Evolutionary conservation across 2,888 invertebrate genomes (phyloP).

Genomic region (Heliconius charithonia): DNA sequence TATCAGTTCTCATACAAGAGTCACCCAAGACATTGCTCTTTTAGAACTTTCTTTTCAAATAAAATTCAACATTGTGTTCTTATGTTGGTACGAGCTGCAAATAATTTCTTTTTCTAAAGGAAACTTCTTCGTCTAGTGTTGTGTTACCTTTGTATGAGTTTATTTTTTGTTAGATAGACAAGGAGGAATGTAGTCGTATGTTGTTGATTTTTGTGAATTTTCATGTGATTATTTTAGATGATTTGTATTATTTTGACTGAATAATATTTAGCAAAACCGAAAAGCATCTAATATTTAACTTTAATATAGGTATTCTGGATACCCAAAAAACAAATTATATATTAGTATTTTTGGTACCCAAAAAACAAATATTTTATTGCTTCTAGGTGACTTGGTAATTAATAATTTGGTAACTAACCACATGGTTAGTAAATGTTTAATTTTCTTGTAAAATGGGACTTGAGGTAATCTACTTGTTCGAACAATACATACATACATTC

Average conservation of each 20-base stretch:
- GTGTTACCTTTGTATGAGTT: slow-evolving; percentile 14
- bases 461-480: too few relatives aligned
- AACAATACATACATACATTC: too few relatives aligned
- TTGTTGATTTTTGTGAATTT: neutral
- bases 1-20: slow-evolving; percentile 39
- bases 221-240: neutral
- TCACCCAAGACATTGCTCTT: slow-evolving; percentile 30
- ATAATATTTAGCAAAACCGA: neutral
- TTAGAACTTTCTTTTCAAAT: slow-evolving; percentile 39
- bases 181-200: neutral
- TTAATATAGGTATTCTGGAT: too few relatives aligned
- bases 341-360: too few relatives aligned
- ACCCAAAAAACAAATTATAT: too few relatives aligned
- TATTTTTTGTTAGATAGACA: slow-evolving; percentile 1
- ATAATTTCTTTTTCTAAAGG: slow-evolving; percentile 12
- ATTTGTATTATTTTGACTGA: neutral
- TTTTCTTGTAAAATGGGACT: too few relatives aligned
- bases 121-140: neutral
- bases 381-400: too few relatives aligned
- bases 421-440: too few relatives aligned
- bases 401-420: too few relatives aligned
- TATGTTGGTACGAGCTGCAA: slow-evolving; percentile 15
- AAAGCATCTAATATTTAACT: neutral
- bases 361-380: too few relatives aligned
- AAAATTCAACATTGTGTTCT: slow-evolving; percentile 25